Evolutionary conservation across 2,113 vertebrate species (phyloP).

Genomic region (Amphilophus citrinellus): DNA sequence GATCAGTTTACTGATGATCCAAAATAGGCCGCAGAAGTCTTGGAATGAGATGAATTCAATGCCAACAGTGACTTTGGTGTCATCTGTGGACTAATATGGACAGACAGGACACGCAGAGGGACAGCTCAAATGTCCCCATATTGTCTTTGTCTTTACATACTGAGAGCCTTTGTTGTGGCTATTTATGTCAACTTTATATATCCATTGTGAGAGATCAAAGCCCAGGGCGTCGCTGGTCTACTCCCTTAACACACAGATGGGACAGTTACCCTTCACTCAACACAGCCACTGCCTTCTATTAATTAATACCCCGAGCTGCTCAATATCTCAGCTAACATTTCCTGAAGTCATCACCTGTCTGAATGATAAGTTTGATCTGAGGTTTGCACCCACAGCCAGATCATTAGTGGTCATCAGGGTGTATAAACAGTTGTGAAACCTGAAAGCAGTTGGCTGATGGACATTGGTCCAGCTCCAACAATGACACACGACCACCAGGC

Average conservation of each 20-base stretch:
- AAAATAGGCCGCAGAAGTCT: conserved; percentile 80
- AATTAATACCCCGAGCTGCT: conserved; percentile 27
- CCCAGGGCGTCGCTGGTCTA: background rate
- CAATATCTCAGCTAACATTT: conserved; percentile 48
- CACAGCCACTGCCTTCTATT: conserved; percentile 12
- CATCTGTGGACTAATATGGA: conserved; percentile 79
- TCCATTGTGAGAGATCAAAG: conserved; percentile 18
- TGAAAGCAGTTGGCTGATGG: conserved; percentile 62
- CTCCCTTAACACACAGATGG: background rate
- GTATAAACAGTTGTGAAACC: conserved; percentile 66
- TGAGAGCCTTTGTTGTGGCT: conserved; percentile 38
- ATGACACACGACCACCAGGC: conserved; percentile 34
- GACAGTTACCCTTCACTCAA: background rate
- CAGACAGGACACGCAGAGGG: conserved; percentile 2
- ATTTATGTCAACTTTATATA: conserved; percentile 28
- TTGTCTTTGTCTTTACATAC: conserved; percentile 9
- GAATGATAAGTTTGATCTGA: conserved; percentile 35
- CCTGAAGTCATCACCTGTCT: conserved; percentile 61
- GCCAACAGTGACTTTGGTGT: conserved; percentile 75
- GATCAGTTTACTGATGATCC: conserved; percentile 76
- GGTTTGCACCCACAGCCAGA: background rate
- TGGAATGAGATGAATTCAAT: conserved; percentile 84
- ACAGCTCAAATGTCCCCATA: conserved; percentile 12
- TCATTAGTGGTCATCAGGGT: conserved; percentile 13
- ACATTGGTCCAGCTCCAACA: conserved; percentile 46